Evolutionary conservation across 2,797 vertebrate genomes (phyloP).

Genomic region (Graptemys geographica): DNA sequence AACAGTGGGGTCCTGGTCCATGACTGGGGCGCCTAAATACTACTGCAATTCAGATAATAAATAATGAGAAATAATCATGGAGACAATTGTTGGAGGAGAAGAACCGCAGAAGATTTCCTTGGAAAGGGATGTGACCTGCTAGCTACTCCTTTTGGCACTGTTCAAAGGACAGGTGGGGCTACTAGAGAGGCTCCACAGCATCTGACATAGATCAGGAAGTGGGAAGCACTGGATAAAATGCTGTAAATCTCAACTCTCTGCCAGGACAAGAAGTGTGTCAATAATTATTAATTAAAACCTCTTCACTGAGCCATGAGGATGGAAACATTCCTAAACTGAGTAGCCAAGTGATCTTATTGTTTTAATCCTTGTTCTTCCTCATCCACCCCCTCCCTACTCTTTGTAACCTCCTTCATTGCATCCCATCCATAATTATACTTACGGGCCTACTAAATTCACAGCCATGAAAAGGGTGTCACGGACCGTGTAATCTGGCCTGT

Average conservation of each 20-base stretch:
- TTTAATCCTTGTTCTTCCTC: not conserved
- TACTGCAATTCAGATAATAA: slow-evolving; percentile 8
- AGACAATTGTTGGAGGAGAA: not conserved
- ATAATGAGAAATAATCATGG: not conserved
- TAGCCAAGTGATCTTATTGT: rapidly evolving
- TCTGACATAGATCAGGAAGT: not conserved
- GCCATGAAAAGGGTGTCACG: too few relatives aligned
- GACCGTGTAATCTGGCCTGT: too few relatives aligned
- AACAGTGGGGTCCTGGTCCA: not conserved
- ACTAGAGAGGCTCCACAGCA: slow-evolving; percentile 1
- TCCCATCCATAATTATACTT: not conserved
- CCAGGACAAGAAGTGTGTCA: not conserved
- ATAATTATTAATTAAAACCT: not conserved
- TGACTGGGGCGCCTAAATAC: not conserved
- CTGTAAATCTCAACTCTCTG: not conserved
- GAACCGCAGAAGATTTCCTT: not conserved
- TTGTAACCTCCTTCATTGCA: not conserved
- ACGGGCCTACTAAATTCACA: too few relatives aligned
- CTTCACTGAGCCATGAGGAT: not conserved
- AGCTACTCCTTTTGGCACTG: not conserved
- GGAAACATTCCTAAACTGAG: not conserved
- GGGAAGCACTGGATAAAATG: not conserved
- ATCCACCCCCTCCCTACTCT: not conserved
- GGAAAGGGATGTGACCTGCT: not conserved
- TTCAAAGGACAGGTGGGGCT: slow-evolving; percentile 31